These are phyloP conservation scores for Martes martes DNA, from an alignment of 2,113 vertebrate genomes.

Conservation along the genomic window DNA sequence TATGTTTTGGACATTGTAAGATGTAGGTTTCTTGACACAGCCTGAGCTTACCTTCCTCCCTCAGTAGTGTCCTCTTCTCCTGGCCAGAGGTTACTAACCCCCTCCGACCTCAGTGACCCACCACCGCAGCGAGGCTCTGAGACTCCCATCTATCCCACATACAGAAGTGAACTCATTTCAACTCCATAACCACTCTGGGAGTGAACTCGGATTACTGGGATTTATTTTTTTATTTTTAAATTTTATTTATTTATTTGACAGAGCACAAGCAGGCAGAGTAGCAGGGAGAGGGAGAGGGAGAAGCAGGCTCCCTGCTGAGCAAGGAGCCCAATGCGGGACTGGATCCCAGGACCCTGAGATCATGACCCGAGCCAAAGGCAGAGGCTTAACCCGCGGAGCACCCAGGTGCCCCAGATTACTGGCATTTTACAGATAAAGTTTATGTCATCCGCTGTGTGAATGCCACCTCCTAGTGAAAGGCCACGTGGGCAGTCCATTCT, in stretches of 20 bases:
- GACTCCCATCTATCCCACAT: not conserved
- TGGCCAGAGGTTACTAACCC: not conserved
- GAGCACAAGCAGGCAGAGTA: no score
- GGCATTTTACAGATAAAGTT: not conserved
- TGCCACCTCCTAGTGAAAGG: not conserved
- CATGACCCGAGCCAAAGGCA: no score
- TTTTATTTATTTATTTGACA: no score
- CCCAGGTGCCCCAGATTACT: no score
- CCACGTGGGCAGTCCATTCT: accelerated
- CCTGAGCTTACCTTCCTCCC: not conserved
- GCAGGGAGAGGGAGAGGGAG: no score
- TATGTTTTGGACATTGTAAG: not conserved
- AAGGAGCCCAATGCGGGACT: no score
- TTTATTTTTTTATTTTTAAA: no score
- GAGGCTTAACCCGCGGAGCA: no score
- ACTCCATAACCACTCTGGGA: not conserved
- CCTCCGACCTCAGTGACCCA: not conserved
- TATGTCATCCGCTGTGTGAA: not conserved
- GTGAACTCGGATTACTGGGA: not conserved
- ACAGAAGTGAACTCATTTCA: not conserved
- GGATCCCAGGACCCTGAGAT: no score
- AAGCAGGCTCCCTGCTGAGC: no score
- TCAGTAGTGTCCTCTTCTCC: not conserved
- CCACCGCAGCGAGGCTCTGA: no score
- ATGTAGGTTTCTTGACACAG: not conserved